Evolutionary conservation across 2,113 vertebrate species (phyloP), one percentile per base, ranked within the genome.

Genomic region (Dicaeum eximium): DNA sequence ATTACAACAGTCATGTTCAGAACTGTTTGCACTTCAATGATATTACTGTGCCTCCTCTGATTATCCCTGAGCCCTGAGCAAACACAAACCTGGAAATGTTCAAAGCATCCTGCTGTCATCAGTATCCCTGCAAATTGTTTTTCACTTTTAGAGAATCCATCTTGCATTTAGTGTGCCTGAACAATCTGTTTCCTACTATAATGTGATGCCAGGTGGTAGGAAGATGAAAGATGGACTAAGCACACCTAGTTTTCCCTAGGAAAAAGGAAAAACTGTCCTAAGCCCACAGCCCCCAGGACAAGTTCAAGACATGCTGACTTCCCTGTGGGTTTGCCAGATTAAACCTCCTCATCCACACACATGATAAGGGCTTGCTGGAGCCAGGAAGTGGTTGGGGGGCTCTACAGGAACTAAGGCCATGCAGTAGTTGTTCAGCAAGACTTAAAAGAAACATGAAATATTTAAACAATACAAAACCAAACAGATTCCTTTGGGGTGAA

Each of bases 341-440:
- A 64, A 70, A 80, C 23, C 48, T 84, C 18, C 35, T 71, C 27
- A 60, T 7, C 30, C 28, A 51, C 19, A 28, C 0, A 0, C 3
- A 3, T 10, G 16, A 37, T 15, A 30, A 45, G 53, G 25, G 13
- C 13, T 54, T 38, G 30, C 35, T 69, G 50, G 33, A 88, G 48
- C 25, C 0, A 0, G 31, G 42, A 80, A 14, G 6, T 15, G 7
- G 2, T 0, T 40, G 53, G 19, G 27, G 19, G 19, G 4, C 18
- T 91, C 35, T 50, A 21, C 35, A 42, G 78, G 33, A 42, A 38
- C 20, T 33, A 51, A 74, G 30, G 19, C 16, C 53, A 21, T 50
- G 70, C 13, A 56, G 48, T 37, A 69, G 35, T 7, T 61, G 35
- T 70, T 85, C 48, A 48, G 37, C 14, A 73, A 86, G 60, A 14